Evolutionary conservation across 92 coral and sea anemone genomes (phyloP), one percentile per base, ranked within the genome.

Genomic region (Scolanthus callimorphus): DNA sequence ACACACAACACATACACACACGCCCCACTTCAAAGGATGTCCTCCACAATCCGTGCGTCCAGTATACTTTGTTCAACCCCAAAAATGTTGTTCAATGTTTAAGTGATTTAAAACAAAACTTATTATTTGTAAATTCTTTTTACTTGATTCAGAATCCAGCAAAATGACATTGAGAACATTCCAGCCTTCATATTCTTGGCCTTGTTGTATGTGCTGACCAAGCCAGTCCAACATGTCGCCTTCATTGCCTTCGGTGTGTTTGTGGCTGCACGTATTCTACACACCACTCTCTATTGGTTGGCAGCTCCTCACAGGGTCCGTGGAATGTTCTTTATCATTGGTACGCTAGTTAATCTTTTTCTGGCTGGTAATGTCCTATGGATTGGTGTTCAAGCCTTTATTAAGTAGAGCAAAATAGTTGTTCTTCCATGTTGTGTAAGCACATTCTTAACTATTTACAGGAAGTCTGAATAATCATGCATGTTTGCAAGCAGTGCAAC

Each of bases 141-240:
- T 51, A 17, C 26, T 4, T 57, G 21, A 70, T 66, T 13, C 53
- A 91, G 97, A 59, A 77, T 79, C 3, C 95, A 86, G 25, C 91
- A 13, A 28, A 91, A 91, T 79, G 97, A 91, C 56, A 38, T 91
- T 61, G 97, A 91, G 49, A 91, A 86, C 75, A 91, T 82, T 37
- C 82, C 90, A 8, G 29, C 74, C 8, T 91, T 91, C 76, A 51
- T 79, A 47, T 17, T 91, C 39, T 24, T 86, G 17, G 97, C 84
- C 31, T 63, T 90, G 39, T 44, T 70, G 51, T 86, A 82, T 53
- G 69, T 68, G 55, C 59, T 82, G 23, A 66, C 83, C 20, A 59
- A 56, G 57, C 84, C 85, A 20, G 62, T 79, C 29, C 49, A 67
- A 3, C 17, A 30, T 3, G 63, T 69, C 4, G 95, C 88, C 49